These are phyloP conservation scores for Scaptomyza reducta DNA, from an alignment of 2,888 invertebrate genomes.

Conservation along the genomic window DNA sequence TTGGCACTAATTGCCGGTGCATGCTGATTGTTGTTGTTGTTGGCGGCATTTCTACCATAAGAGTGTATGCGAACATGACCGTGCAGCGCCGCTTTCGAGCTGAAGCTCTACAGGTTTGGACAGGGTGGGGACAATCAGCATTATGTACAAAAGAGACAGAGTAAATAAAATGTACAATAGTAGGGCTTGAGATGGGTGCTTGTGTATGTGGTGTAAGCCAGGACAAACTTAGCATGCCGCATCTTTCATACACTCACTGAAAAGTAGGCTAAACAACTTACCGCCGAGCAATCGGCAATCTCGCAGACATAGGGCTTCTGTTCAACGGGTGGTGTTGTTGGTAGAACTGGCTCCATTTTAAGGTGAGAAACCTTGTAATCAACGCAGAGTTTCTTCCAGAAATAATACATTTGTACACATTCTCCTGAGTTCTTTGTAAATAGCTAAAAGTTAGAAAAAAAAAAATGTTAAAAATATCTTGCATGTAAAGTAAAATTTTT, in stretches of 20 bases:
- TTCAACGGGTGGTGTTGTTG: conserved; percentile 66
- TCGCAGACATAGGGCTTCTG: conserved; percentile 86
- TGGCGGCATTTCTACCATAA: conserved; percentile 83
- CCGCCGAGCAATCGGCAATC: conserved; percentile 87
- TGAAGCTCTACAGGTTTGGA: conserved; percentile 86
- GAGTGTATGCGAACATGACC: conserved; percentile 88
- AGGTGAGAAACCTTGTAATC: conserved; percentile 92
- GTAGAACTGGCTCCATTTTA: conserved; percentile 85
- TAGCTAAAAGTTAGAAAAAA: conserved; percentile 85
- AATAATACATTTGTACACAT: conserved; percentile 99
- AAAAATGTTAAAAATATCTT: not conserved
- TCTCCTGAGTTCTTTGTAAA: conserved; percentile 94
- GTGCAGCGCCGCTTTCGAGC: conserved; percentile 88
- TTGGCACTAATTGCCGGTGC: conserved; percentile 43
- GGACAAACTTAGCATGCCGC: conserved; percentile 18
- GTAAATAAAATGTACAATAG: conserved; percentile 8
- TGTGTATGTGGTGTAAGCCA: not conserved
- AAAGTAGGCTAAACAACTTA: conserved; percentile 54
- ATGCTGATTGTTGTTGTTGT: conserved; percentile 57
- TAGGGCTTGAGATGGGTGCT: not conserved
- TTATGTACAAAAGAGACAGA: conserved; percentile 58
- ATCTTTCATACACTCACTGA: not conserved
- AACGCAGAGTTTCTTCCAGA: conserved; percentile 99
- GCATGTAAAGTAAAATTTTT: too few species aligned
- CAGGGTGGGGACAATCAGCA: conserved; percentile 31